Percentiles rank a stretch among this genome's conserved stretches.
These are phyloP conservation scores for Neoscelio sp. DNA, from an alignment of 2,888 invertebrate species.

Conservation along the genomic window DNA sequence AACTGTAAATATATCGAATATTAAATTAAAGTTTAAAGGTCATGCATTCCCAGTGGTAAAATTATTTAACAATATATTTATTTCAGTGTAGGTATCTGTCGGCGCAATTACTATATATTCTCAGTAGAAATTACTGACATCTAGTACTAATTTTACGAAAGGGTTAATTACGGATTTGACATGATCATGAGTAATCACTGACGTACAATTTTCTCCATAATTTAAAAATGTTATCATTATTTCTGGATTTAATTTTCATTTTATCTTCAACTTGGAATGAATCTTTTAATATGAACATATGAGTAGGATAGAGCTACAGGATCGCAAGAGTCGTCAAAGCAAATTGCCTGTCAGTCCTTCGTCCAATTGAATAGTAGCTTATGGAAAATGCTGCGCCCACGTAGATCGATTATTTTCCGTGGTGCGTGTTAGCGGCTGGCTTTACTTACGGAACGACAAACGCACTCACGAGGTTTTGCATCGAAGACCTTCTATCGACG, in stretches of 20 bases:
- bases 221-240: no score
- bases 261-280: conserved; percentile 1
- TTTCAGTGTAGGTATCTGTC: no score
- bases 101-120: no score
- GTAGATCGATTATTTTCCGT: conserved; percentile 72
- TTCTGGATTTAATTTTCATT: conserved; percentile 23
- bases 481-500: conserved; percentile 65
- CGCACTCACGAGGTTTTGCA: conserved; percentile 76
- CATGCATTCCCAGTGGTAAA: no score
- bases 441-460: conserved; percentile 77
- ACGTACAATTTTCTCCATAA: no score
- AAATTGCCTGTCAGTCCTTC: conserved; percentile 78
- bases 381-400: conserved; percentile 66
- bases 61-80: no score
- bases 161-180: no score
- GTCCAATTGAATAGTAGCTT: conserved; percentile 68
- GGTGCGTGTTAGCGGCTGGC: conserved; percentile 63
- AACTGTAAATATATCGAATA: no score
- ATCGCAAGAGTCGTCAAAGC: conserved; percentile 49
- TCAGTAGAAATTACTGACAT: no score
- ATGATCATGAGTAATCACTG: no score
- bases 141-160: no score
- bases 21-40: no score
- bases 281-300: neutral
- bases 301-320: conserved; percentile 5